These are phyloP conservation scores for Cylindroiulus punctatus DNA, from an alignment of 2,888 invertebrate species.

Conservation along the genomic window DNA sequence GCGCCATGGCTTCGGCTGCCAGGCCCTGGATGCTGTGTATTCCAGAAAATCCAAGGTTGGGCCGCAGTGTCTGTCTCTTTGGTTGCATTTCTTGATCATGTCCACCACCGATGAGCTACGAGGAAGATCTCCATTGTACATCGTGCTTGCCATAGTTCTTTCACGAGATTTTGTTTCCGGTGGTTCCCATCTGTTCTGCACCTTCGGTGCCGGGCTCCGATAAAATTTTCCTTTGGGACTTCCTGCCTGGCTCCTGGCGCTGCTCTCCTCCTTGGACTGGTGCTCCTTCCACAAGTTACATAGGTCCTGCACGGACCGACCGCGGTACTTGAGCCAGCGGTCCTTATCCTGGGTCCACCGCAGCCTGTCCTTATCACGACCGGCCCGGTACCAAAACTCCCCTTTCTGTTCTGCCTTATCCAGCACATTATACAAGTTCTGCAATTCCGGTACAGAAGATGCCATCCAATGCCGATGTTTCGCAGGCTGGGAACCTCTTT, in stretches of 20 bases:
- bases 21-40: neutral
- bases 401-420: slow-evolving; percentile 82
- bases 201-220: neutral
- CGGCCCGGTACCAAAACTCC: slow-evolving; percentile 83
- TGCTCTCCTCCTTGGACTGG: slow-evolving; percentile 39
- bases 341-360: slow-evolving; percentile 79
- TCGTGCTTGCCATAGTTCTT: neutral
- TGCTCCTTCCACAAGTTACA: slow-evolving; percentile 64
- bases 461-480: neutral
- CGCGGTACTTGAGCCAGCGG: slow-evolving; percentile 80
- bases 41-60: neutral
- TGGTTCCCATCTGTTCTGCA: neutral
- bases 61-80: slow-evolving; percentile 39
- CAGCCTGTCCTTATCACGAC: slow-evolving; percentile 71
- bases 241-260: neutral
- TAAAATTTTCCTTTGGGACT: neutral
- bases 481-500: slow-evolving; percentile 64
- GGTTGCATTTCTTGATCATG: slow-evolving; percentile 56
- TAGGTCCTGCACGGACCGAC: slow-evolving; percentile 88
- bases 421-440: slow-evolving; percentile 79
- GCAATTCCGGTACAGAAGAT: slow-evolving; percentile 71
- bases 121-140: neutral
- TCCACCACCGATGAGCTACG: slow-evolving; percentile 57
- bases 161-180: neutral
- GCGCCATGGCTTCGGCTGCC: slow-evolving; percentile 4